A percentile compares a stretch with the other conserved stretches of the same genome.
Evolutionary conservation across 2,113 vertebrate species (phyloP).

Genomic region (Piprites chloris): DNA sequence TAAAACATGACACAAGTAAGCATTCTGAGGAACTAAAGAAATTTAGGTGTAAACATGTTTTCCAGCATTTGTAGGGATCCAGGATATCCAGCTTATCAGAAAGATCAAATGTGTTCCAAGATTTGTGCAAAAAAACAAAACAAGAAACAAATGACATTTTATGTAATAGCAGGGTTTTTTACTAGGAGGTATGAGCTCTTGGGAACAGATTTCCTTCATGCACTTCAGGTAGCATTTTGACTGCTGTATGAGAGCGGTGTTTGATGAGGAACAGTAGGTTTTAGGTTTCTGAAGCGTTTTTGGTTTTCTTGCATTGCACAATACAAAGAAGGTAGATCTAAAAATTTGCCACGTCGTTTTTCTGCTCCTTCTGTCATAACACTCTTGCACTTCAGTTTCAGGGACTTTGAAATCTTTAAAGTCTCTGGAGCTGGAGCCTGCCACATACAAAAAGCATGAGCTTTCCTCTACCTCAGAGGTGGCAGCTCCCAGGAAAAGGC

Average conservation of each 20-base stretch:
- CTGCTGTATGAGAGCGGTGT: neutral
- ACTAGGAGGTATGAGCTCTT: neutral
- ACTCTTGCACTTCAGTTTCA: neutral
- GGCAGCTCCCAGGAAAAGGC: neutral
- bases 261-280: neutral
- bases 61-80: neutral
- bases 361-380: neutral
- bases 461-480: neutral
- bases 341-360: neutral
- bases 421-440: neutral
- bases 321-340: neutral
- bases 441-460: neutral
- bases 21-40: neutral
- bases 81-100: neutral
- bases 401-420: constrained; percentile 14
- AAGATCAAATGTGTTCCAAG: neutral
- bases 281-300: neutral
- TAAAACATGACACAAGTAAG: neutral
- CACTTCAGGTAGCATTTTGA: neutral
- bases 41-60: neutral
- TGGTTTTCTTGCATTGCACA: neutral
- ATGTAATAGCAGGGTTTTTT: neutral
- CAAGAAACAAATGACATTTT: neutral
- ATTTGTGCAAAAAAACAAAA: neutral
- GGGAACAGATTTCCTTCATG: neutral